Evolutionary conservation across 2,797 vertebrate genomes (phyloP).

Genomic region (Triplophysa yarkandensis): DNA sequence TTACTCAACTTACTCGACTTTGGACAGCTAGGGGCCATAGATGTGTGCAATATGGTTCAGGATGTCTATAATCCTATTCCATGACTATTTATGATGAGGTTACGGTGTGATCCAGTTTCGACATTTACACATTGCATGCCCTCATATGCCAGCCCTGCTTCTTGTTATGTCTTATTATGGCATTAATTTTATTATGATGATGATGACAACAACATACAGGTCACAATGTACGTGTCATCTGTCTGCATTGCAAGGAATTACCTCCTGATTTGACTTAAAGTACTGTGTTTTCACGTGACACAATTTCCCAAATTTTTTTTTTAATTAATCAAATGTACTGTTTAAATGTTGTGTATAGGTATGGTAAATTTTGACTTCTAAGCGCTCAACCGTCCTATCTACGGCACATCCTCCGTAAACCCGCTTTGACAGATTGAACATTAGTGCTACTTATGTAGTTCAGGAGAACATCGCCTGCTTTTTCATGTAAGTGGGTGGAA

Average conservation of each 20-base stretch:
- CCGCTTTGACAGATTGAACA: constrained; percentile 8
- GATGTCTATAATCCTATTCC: neutral
- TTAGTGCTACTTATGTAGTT: constrained; percentile 27
- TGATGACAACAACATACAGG: neutral
- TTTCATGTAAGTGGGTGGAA: constrained; percentile 38
- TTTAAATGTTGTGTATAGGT: no score
- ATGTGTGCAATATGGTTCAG: no score
- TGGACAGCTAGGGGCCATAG: neutral
- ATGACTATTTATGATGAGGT: no score
- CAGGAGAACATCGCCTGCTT: constrained; percentile 20
- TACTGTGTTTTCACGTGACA: no score
- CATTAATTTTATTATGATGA: neutral
- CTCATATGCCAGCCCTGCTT: neutral
- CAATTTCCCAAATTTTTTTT: no score
- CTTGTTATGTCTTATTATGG: neutral
- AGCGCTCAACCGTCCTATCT: constrained; percentile 3
- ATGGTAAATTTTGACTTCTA: no score
- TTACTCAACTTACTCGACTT: neutral
- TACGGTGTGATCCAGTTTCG: neutral
- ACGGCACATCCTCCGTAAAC: neutral
- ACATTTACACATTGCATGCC: neutral
- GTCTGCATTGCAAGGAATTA: neutral
- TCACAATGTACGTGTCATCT: neutral
- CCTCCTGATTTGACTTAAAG: neutral
- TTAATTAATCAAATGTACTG: no score